Base-by-base conservation (phyloP, 2,888 invertebrate genomes). In the Hypselothyrea guttata region DNA sequence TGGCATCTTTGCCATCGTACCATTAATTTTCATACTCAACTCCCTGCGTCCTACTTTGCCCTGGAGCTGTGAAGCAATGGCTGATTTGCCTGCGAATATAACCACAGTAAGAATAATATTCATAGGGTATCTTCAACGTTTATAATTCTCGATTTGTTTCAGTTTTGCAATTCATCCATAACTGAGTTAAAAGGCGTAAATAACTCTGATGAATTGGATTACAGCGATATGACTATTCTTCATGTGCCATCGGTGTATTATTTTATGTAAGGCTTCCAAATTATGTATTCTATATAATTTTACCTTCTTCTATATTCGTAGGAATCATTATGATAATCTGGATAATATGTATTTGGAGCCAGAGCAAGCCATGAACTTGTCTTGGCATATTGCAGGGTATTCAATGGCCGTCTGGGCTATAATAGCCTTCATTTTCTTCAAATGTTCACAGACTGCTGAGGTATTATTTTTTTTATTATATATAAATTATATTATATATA, bases 1-100 rank as follows among this genome's bases (percentile, higher is more conserved):
- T 89, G 94, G 95, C 65, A 93, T 96, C 1, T 94, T 97, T 53
- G 93, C 96, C 84, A 92, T 96, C 0, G 95, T 96, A 90, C 96
- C 96, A 0, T 85, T 97, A 38, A 91, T 94, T 57, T 97, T 95
- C 89, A 91, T 97, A 46, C 92, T 93, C 67, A 92, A 94, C 88
- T 94, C 94, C 0, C 91, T 95, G 64, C 91, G 90, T 51, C 90
- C 91, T 7, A 92, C 92, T 8, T 87, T 97, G 48, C 96, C 96
- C 8, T 97, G 96, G 96, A 92, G 94, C 70, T 97, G 97, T 86
- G 92, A 92, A 67, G 94, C 94, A 2, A 33, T 71, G 0, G 46
- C 48, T 0, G 1, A 40, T 12, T 1, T 16, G 4, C 8, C 30
- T 2, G 11, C 11, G 1, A 54, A 54, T n/a, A 0, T 48, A 2